phyloP scores from a whole-genome alignment of 2,888 invertebrate genomes.

The Luffia ferchaultella region DNA sequence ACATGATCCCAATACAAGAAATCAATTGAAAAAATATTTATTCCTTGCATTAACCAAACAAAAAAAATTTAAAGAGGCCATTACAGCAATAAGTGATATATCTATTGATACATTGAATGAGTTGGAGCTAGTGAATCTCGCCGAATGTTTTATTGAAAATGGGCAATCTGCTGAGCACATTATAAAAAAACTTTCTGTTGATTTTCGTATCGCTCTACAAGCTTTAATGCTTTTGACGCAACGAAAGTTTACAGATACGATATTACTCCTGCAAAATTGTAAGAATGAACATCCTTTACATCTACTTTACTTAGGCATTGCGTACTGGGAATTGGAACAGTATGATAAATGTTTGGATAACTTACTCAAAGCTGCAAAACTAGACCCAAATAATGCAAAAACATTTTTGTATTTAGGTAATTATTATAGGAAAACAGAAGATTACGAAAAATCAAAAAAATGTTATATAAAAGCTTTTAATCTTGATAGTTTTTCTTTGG shows the following conservation, averaged over 20 bases:
- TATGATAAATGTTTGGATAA: slow-evolving; percentile 69
- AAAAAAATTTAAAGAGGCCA: slow-evolving; percentile 62
- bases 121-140: slow-evolving; percentile 33
- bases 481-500: slow-evolving; percentile 72
- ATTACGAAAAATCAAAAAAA: slow-evolving; percentile 77
- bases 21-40: slow-evolving; percentile 31
- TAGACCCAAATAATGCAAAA: slow-evolving; percentile 76
- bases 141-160: slow-evolving; percentile 45
- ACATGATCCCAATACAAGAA: slow-evolving; percentile 29
- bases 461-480: slow-evolving; percentile 87
- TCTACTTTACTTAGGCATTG: slow-evolving; percentile 66
- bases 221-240: slow-evolving; percentile 57
- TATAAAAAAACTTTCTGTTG: slow-evolving; percentile 30
- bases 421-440: slow-evolving; percentile 71
- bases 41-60: slow-evolving; percentile 40
- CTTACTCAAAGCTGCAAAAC: slow-evolving; percentile 74
- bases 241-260: slow-evolving; percentile 59
- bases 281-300: slow-evolving; percentile 48
- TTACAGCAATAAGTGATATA: slow-evolving; percentile 34
- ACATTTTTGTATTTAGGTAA: slow-evolving; percentile 81
- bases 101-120: slow-evolving; percentile 25
- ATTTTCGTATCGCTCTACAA: slow-evolving; percentile 44
- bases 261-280: slow-evolving; percentile 53
- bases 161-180: slow-evolving; percentile 30
- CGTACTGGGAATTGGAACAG: slow-evolving; percentile 67